These are phyloP conservation scores for Thalpophila matura DNA, from an alignment of 2,888 invertebrate genomes.

Conservation along the genomic window DNA sequence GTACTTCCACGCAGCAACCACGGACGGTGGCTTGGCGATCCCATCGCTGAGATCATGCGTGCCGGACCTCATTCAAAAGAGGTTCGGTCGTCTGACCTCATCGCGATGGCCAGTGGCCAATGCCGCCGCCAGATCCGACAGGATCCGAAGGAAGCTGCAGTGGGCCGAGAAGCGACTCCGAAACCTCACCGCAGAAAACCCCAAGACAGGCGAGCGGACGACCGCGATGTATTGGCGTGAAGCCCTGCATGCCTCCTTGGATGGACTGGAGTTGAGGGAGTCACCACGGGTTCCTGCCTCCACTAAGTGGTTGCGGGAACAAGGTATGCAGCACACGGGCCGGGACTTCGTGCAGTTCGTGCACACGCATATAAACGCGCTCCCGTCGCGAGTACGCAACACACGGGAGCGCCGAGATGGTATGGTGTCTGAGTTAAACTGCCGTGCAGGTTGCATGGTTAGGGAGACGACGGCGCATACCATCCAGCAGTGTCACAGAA, in stretches of 20 bases:
- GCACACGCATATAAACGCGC: conserved; percentile 28
- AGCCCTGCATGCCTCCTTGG: conserved; percentile 24
- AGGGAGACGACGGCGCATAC: conserved; percentile 68
- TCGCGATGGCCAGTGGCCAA: conserved; percentile 9
- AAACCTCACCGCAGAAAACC: too few relatives aligned
- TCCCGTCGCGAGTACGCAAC: conserved; percentile 32
- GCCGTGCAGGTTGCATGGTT: conserved; percentile 67
- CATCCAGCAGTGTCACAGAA: conserved; percentile 62
- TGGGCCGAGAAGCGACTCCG: too few relatives aligned
- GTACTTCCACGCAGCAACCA: too few relatives aligned
- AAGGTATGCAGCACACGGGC: conserved; percentile 15
- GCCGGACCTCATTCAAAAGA: too few relatives aligned
- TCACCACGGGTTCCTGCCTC: conserved; percentile 7
- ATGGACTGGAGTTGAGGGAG: conserved; percentile 32
- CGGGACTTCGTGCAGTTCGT: conserved; percentile 42
- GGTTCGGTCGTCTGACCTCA: too few relatives aligned
- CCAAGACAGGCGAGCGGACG: conserved; percentile 3
- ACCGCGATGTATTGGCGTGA: conserved; percentile 17
- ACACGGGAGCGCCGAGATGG: conserved; percentile 13
- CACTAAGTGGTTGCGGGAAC: conserved; percentile 17
- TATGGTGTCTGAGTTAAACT: conserved; percentile 55
- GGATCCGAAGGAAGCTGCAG: conserved; percentile 32
- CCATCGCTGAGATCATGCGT: too few relatives aligned
- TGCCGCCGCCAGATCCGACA: conserved; percentile 49
- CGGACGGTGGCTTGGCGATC: too few relatives aligned